Evolutionary conservation across 2,888 invertebrate genomes (phyloP).

Genomic region (Aricia artaxerxes): DNA sequence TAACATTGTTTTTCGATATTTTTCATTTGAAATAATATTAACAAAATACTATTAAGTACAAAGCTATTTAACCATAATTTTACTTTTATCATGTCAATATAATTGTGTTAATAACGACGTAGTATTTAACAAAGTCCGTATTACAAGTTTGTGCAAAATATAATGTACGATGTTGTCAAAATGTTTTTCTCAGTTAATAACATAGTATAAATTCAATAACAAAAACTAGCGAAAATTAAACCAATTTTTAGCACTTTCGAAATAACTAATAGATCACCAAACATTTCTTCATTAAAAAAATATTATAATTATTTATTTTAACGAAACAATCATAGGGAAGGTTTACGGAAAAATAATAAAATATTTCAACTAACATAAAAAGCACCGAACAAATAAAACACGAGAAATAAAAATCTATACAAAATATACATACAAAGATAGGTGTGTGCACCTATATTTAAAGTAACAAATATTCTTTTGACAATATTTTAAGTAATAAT

Average conservation of each 20-base stretch:
- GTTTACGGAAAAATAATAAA: background rate
- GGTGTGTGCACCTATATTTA: background rate
- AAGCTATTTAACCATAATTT: background rate
- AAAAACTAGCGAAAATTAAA: background rate
- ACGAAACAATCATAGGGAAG: background rate
- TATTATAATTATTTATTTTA: background rate
- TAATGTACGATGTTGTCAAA: background rate
- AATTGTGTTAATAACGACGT: slow-evolving; percentile 1
- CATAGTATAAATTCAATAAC: background rate
- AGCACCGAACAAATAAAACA: background rate
- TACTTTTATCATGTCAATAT: background rate
- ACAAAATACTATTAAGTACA: background rate
- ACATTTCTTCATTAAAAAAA: background rate
- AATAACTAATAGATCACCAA: background rate
- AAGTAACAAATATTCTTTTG: background rate
- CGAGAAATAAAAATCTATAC: background rate
- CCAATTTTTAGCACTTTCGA: background rate
- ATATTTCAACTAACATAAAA: slow-evolving; percentile 7
- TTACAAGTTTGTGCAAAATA: slow-evolving; percentile 12
- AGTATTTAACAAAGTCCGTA: background rate
- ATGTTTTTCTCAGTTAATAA: background rate
- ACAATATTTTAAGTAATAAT: background rate
- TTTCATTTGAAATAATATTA: background rate
- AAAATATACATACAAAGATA: slow-evolving; percentile 10
- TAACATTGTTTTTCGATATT: background rate